These are phyloP conservation scores for Drosophila prolongata DNA, from an alignment of 2,888 invertebrate genomes.

Conservation along the genomic window DNA sequence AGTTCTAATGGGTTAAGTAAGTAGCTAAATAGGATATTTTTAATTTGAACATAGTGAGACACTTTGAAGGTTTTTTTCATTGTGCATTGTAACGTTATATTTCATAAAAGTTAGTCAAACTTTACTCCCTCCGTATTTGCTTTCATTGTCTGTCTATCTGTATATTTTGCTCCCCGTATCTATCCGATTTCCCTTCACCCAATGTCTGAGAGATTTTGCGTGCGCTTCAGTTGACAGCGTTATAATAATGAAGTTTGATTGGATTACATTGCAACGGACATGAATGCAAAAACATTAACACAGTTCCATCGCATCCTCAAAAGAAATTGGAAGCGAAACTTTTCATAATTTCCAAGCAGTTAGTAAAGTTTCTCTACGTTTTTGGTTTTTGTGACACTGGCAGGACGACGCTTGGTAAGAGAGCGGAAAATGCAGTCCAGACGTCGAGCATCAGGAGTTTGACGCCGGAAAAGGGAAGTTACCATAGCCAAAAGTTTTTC, in stretches of 20 bases:
- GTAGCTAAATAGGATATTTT: neutral
- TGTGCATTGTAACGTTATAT: constrained; percentile 68
- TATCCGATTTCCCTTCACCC: constrained; percentile 4
- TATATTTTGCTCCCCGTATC: neutral
- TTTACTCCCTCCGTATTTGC: constrained; percentile 2
- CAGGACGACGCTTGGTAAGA: constrained; percentile 13
- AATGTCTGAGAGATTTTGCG: constrained; percentile 51
- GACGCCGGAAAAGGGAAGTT: constrained; percentile 73
- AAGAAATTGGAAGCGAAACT: constrained; percentile 62
- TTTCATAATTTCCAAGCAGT: constrained; percentile 75
- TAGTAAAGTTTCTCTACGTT: constrained; percentile 55
- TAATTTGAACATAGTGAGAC: neutral
- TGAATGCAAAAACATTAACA: constrained; percentile 75
- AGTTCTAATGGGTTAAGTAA: too few relatives aligned
- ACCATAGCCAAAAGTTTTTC: constrained; percentile 72
- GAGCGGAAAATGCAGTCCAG: constrained; percentile 31
- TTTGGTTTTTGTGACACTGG: constrained; percentile 34
- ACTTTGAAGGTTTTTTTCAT: neutral
- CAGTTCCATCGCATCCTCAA: constrained; percentile 46
- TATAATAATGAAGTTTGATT: constrained; percentile 77
- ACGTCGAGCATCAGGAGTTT: constrained; percentile 53
- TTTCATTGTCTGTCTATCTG: constrained; percentile 21
- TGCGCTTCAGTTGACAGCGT: constrained; percentile 71
- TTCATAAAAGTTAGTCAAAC: constrained; percentile 60
- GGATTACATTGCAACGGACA: constrained; percentile 75